Percentiles rank a stretch among this genome's conserved stretches.
Evolutionary conservation across 2,888 invertebrate genomes (phyloP).

Genomic region (Alviniconcha strummeri): DNA sequence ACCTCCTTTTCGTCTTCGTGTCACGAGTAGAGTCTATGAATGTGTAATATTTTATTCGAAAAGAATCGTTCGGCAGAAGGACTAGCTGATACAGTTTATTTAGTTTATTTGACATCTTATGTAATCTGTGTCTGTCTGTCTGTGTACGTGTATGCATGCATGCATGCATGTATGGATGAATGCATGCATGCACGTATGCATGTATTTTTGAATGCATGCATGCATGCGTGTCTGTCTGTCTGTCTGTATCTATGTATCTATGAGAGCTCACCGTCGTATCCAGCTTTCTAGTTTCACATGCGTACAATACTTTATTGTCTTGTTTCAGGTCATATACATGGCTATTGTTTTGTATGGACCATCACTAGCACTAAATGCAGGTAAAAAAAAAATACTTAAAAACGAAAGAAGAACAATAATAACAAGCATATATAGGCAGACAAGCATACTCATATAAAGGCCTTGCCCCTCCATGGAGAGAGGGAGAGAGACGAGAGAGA

Average conservation of each 20-base stretch:
- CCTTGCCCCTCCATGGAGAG: not conserved
- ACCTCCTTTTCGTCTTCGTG: not conserved
- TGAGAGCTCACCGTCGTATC: not conserved
- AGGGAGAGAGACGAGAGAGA: slow-evolving; percentile 3
- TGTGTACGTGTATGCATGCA: not conserved
- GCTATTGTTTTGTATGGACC: too few relatives aligned
- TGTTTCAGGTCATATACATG: too few relatives aligned
- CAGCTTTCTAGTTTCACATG: not conserved
- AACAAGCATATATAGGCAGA: not conserved
- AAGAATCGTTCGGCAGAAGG: too few relatives aligned
- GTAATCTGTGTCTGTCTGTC: not conserved
- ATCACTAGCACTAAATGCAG: too few relatives aligned
- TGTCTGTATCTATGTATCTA: not conserved
- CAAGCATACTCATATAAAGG: not conserved
- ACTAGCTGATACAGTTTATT: too few relatives aligned
- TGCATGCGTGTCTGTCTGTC: not conserved
- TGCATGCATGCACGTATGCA: not conserved
- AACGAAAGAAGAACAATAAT: not conserved
- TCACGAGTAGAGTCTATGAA: not conserved
- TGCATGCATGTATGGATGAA: not conserved
- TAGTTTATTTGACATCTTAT: too few relatives aligned
- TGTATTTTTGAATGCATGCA: not conserved
- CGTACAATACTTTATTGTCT: not conserved
- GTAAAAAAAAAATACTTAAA: not conserved
- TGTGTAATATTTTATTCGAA: too few relatives aligned